Base-by-base conservation (phyloP, 2,113 vertebrate species). In the Guaruba guarouba region DNA sequence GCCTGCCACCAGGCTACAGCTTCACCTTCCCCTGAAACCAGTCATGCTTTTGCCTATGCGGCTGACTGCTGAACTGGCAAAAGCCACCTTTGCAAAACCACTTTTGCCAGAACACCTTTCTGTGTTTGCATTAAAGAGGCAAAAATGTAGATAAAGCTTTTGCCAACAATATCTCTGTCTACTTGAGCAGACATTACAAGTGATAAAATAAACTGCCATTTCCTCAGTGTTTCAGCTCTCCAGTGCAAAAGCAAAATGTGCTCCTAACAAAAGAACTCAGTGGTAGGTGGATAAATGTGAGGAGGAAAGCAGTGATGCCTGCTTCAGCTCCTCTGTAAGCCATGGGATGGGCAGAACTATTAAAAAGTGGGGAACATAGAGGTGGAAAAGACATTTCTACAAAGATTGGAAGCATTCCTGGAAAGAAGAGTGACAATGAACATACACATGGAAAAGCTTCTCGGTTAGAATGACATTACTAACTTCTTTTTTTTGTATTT, bases 121-220 rank as follows among this genome's bases (percentile, higher is more conserved):
- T 54, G 28, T 57, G 37, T 62, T 85, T 95, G 63, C 67, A 48
- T 33, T 61, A 48, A 78, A 81, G 54, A 80, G 54, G 67, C 20
- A 90, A 90, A 86, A 83, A 59, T 2, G 28, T 27, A 91, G 75
- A 85, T 70, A 90, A 90, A 79, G 63, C 49, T 92, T 87, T 77
- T 85, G 49, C 44, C 63, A 82, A 22, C 0, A 6, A 15, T 51
- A 77, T 22, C 39, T 81, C 35, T 13, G 23, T 62, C 46, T 67
- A 31, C 1, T 74, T 61, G 27, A 91, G 49, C n/a, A 88, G 54
- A 77, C 2, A 0, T 63, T 90, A 78, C 1, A 44, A 83, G 23
- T 29, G 46, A 74, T 63, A 90, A 95, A 87, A 80, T 73, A 86
- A 94, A 88, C 49, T 37, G 77, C 51, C 35, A 39, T 81, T 95